Evolutionary conservation across 1,140 invertebrate species (phyloP), one percentile per base, ranked within the genome.

Genomic region (Drosophila pandora): DNA sequence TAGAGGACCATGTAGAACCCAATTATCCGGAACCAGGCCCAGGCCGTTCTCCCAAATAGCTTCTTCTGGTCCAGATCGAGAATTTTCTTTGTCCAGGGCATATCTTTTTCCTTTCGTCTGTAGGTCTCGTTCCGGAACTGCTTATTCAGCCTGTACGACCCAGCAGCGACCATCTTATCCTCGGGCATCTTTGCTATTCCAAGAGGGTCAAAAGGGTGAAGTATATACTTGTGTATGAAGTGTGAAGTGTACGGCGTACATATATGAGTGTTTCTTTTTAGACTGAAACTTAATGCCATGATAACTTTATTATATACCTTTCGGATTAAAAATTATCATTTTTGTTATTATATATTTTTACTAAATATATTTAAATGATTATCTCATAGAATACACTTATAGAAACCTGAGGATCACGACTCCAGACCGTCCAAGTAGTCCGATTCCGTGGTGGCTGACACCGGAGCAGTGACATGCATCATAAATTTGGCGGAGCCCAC

Each of bases 21-120:
- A 5, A 61, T 7, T 1, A 85, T 68, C n/a, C 70, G 45, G 6
- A 7, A 6, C 82, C 82, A 85, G 1, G 22, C 83, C 55, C 10
- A 64, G 3, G 58, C 45, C 0, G 78, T 88, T 2, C 83, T 74
- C 0, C 47, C 50, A 9, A 70, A 78, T 0, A 83, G 9, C 34
- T 4, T 41, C 6, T 63, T 59, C 12, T 70, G 13, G 9, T 85
- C 78, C 25, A 85, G 22, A 41, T 85, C 61, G 3, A 81, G 49
- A 0, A 85, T 4, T 17, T 41, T 21, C 37, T 85, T 85, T 0
- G 41, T n/a, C 81, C 81, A 85, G 1, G 82, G 81, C 37, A 85
- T 3, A 4, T 85, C 77, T 22, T 60, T 62, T 5, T 56, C 56
- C 2, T 48, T 52, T 0, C 78, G 77, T 2, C 1, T 1, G 12